Conservation (phyloP, 2,113 vertebrate genomes). For the Zingel zingel region DNA sequence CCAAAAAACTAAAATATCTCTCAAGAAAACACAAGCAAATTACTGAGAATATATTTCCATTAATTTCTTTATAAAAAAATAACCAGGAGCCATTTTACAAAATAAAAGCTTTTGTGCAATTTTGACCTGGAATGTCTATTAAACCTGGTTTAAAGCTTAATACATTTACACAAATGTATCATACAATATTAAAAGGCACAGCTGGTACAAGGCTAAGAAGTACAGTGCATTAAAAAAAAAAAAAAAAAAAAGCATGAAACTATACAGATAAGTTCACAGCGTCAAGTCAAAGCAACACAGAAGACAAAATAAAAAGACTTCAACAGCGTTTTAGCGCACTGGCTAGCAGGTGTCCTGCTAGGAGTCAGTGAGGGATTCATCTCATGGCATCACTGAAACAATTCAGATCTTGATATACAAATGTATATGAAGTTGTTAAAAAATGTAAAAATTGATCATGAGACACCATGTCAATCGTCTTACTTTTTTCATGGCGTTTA, state of each 20-base stretch:
- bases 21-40: conserved; percentile 85
- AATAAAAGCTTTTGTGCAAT: conserved; percentile 85
- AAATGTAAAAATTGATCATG: neutral
- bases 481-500: neutral
- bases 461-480: neutral
- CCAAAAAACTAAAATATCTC: conserved; percentile 72
- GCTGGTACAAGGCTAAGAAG: conserved; percentile 90
- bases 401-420: neutral
- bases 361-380: conserved; percentile 39
- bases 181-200: conserved; percentile 95
- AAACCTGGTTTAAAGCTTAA: conserved; percentile 86
- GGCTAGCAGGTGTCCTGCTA: conserved; percentile 58
- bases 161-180: conserved; percentile 87
- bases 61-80: conserved; percentile 83
- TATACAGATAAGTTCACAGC: conserved; percentile 87
- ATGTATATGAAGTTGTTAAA: neutral
- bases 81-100: conserved; percentile 84
- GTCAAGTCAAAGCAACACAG: conserved; percentile 63
- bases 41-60: conserved; percentile 80
- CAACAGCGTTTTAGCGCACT: conserved; percentile 3
- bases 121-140: conserved; percentile 83
- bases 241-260: conserved; percentile 64
- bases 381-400: neutral
- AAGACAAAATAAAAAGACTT: conserved; percentile 39
- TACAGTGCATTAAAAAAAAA: conserved; percentile 85